Conservation (phyloP, 2,797 vertebrate species). For the Pygocentrus nattereri region DNA sequence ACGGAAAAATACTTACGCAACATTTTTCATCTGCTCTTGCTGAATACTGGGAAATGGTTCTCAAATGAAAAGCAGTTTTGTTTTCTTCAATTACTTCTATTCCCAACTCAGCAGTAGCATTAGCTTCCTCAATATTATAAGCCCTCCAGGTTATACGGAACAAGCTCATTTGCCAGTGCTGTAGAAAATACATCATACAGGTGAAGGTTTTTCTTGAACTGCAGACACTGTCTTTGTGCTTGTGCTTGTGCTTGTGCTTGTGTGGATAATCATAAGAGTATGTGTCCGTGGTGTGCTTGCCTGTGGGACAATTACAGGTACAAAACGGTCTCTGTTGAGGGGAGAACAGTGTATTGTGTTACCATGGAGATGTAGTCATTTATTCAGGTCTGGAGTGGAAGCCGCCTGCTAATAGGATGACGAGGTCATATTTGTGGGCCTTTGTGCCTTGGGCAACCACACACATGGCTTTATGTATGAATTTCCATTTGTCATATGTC, state of each 20-base stretch:
- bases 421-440: constrained; percentile 37
- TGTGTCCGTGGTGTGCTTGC: constrained; percentile 11
- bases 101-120: constrained; percentile 40
- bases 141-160: constrained; percentile 19
- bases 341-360: constrained; percentile 31
- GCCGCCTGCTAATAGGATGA: constrained; percentile 43
- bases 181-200: constrained; percentile 9
- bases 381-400: constrained; percentile 31
- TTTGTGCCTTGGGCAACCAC: constrained; percentile 11
- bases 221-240: constrained; percentile 31
- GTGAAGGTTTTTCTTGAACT: constrained; percentile 11
- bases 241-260: constrained; percentile 3
- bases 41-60: constrained; percentile 33
- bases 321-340: constrained; percentile 27
- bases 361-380: constrained; percentile 49
- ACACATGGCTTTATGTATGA: constrained; percentile 14
- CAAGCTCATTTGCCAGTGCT: constrained; percentile 34
- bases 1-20: not conserved
- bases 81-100: constrained; percentile 41
- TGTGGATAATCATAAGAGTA: constrained; percentile 15
- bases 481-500: constrained; percentile 12
- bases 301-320: constrained; percentile 40
- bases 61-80: constrained; percentile 41
- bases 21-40: constrained; percentile 22
- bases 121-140: constrained; percentile 32